A percentile compares a stretch with the other conserved stretches of the same genome.
These are phyloP conservation scores for Phasianus colchicus DNA, from an alignment of 2,113 vertebrate species.

Conservation along the genomic window DNA sequence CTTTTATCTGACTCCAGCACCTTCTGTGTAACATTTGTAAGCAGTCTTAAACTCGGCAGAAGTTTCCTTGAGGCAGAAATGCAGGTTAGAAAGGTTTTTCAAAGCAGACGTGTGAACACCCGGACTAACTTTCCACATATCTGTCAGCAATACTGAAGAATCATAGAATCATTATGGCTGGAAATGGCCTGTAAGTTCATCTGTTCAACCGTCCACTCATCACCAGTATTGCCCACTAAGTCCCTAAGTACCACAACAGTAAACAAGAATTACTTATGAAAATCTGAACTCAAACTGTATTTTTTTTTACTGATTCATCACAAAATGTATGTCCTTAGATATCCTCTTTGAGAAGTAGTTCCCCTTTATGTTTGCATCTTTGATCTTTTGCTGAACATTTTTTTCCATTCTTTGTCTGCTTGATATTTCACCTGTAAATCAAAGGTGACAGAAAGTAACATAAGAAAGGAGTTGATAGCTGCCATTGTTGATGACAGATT, in stretches of 20 bases:
- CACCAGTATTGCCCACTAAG: too few species aligned
- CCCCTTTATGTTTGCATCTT: not conserved
- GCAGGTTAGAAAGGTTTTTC: not conserved
- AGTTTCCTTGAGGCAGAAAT: not conserved
- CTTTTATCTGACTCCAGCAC: not conserved
- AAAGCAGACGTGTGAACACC: not conserved
- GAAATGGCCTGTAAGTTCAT: too few species aligned
- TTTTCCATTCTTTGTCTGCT: not conserved
- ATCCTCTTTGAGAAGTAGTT: constrained; percentile 51
- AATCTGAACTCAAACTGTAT: constrained; percentile 2
- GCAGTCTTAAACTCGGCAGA: not conserved
- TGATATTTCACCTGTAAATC: constrained; percentile 32
- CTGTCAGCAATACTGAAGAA: not conserved
- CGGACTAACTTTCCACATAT: not conserved
- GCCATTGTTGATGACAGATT: constrained; percentile 24
- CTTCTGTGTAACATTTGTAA: not conserved
- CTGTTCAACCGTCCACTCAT: too few species aligned
- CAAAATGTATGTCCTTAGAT: constrained; percentile 17
- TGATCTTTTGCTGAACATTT: constrained; percentile 35
- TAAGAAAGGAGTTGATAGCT: constrained; percentile 31
- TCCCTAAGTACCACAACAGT: too few species aligned
- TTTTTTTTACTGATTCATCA: not conserved
- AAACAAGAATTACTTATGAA: not conserved
- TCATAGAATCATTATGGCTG: not conserved
- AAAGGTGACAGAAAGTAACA: constrained; percentile 36